Base-by-base conservation (phyloP, 2,888 invertebrate genomes). In the Myopa tessellatipennis region DNA sequence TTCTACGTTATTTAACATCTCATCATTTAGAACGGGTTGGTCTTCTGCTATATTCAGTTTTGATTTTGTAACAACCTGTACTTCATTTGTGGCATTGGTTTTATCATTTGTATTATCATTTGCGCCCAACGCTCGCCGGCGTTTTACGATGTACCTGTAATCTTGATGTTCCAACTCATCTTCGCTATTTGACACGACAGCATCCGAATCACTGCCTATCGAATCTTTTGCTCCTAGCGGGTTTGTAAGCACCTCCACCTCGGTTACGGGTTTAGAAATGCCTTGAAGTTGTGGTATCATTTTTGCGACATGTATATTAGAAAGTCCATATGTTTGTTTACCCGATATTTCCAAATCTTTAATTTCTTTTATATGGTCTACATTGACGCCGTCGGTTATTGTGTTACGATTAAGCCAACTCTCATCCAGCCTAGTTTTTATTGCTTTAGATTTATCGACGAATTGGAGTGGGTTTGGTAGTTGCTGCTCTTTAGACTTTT, bases 131-230 rank as follows among this genome's bases (percentile, higher is more conserved):
- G 90, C 77, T 86, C 90, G 91, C 74, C 91, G 90, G 81, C 91
- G 91, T 83, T 93, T 93, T 1, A 91, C 90, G 58, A 92, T 91
- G 71, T 92, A 93, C 81, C 92, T 90, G 82, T 91, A 89, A 80
- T 91, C 91, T 38, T 83, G 81, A 6, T 81, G 78, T n/a, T 83
- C 82, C 4, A 79, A 78, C 84, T 94, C 94, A 60, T 93, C 92
- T 82, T 93, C 94, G 88, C 94, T 94, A 82, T 93, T 93, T 16
- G 88, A 91, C 74, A 93, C 90, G 79, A 92, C 90, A 86, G 95
- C 95, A 83, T 95, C 94, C 84, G 92, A 92, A 83, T 94, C 93
- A 81, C 90, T 90, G 40, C 7, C 71, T 55, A 40, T 73, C 34
- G 60, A 74, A n/a, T 79, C 77, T 38, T 58, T 77, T 61, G 34